Evolutionary conservation across 2,797 vertebrate species (phyloP).

Genomic region (Carcharodon carcharias): DNA sequence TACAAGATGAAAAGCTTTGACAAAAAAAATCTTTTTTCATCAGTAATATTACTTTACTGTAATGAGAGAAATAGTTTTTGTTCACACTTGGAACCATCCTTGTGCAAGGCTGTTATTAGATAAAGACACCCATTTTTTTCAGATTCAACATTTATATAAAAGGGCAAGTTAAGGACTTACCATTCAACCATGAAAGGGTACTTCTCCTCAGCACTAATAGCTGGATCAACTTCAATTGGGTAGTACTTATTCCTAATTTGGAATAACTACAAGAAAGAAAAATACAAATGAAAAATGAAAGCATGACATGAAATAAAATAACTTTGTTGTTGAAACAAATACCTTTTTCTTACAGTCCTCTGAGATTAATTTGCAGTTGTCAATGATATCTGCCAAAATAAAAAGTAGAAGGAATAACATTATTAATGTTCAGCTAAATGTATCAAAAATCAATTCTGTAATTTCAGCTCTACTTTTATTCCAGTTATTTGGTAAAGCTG

Average conservation of each 20-base stretch:
- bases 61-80: background rate
- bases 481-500: background rate
- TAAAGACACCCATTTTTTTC: background rate
- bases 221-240: conserved; percentile 86
- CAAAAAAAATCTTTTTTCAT: too few relatives aligned
- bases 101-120: background rate
- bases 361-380: conserved; percentile 84
- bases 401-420: conserved; percentile 5
- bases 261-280: conserved; percentile 58
- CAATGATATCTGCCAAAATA: conserved; percentile 73
- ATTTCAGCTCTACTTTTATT: background rate
- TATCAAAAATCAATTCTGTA: conserved; percentile 27
- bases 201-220: conserved; percentile 83
- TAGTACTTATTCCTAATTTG: conserved; percentile 90
- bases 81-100: background rate
- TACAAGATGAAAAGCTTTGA: too few relatives aligned
- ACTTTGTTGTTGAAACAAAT: conserved; percentile 40
- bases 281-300: conserved; percentile 37
- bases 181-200: conserved; percentile 93
- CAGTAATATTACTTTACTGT: background rate
- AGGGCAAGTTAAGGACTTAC: conserved; percentile 57
- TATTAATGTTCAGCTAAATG: background rate
- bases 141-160: background rate
- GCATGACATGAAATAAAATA: conserved; percentile 8
- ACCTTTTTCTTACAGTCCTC: conserved; percentile 86